Base-by-base conservation (phyloP, 2,797 vertebrate species). In the Pipistrellus pipistrellus region DNA sequence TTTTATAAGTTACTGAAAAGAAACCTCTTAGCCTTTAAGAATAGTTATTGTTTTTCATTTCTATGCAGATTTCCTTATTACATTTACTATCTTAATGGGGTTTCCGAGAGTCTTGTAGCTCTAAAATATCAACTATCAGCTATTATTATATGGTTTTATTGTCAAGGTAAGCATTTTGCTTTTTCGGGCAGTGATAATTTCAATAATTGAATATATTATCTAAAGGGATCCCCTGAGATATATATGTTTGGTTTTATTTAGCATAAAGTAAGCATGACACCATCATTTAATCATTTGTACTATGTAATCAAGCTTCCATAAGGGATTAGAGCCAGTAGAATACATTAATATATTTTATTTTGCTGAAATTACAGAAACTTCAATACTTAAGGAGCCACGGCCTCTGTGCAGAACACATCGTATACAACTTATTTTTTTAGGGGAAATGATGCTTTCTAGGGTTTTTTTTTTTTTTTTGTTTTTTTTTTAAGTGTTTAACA, bases 211-310 rank as follows among this genome's bases (percentile, higher is more conserved):
- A 72, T 81, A 35, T 85, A 51, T 94, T 83, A 69, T 69, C 6
- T 69, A 57, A 88, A 75, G n/a, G 27, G 11, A 53, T 57, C 51
- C 23, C 27, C 35, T 57, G 57, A 85, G n/a, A 18, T 93, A 4
- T 75, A 64, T 44, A 48, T 93, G 53, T 87, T 90, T 91, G 69
- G 5, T 93, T 93, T 93, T 90, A 91, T n/a, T 91, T 94, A 75
- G 14, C 27, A 73, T 90, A 73, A 90, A 96, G 44, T 84, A 85
- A 85, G 35, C 35, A 69, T 91, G 62, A 72, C 64, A 85, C 30
- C 5, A 51, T 93, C 82, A 95, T 86, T 86, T 69, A 91, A 59
- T 91, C 35, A 51, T 80, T 25, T 91, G 48, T 95, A 80, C 23
- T 86, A 11, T 14, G 62, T 1, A 71, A 0, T 91, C 57, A 86